These are phyloP conservation scores for Cherax destructor DNA, from an alignment of 1,140 invertebrate genomes.

Conservation along the genomic window DNA sequence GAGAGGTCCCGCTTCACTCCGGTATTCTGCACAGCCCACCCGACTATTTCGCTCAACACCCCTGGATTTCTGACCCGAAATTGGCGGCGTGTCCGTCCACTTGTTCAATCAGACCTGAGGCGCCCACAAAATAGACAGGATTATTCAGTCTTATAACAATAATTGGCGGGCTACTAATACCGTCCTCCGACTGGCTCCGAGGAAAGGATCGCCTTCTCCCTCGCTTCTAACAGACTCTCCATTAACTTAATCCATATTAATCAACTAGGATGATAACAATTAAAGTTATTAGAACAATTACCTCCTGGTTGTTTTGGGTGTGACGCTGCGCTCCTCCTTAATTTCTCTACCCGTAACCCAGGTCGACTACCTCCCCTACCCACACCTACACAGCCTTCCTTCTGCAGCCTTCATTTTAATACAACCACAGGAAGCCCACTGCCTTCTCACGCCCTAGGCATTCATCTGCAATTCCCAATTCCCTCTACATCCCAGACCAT, in stretches of 20 bases:
- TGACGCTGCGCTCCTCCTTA: not conserved
- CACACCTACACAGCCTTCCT: not conserved
- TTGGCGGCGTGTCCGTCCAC: not conserved
- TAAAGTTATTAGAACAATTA: slow-evolving; percentile 12
- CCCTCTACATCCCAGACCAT: too few species aligned
- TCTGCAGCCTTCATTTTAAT: too few species aligned
- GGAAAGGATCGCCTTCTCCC: not conserved
- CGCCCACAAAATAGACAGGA: not conserved
- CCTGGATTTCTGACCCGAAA: not conserved
- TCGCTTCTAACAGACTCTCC: not conserved
- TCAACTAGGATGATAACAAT: slow-evolving; percentile 4
- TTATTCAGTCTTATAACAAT: not conserved
- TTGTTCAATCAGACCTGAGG: slow-evolving; percentile 1
- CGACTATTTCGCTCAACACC: not conserved
- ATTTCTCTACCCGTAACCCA: too few species aligned
- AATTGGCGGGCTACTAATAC: not conserved
- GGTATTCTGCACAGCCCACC: not conserved
- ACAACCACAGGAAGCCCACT: too few species aligned
- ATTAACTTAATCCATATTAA: slow-evolving; percentile 31
- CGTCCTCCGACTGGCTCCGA: not conserved
- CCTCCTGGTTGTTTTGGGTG: not conserved
- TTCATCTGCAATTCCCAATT: too few species aligned
- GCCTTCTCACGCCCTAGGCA: too few species aligned
- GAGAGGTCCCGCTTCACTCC: not conserved
- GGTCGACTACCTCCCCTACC: not conserved